Evolutionary conservation across 1,140 invertebrate species (phyloP), one percentile per base, ranked within the genome.

Genomic region (Adelges cooleyi): DNA sequence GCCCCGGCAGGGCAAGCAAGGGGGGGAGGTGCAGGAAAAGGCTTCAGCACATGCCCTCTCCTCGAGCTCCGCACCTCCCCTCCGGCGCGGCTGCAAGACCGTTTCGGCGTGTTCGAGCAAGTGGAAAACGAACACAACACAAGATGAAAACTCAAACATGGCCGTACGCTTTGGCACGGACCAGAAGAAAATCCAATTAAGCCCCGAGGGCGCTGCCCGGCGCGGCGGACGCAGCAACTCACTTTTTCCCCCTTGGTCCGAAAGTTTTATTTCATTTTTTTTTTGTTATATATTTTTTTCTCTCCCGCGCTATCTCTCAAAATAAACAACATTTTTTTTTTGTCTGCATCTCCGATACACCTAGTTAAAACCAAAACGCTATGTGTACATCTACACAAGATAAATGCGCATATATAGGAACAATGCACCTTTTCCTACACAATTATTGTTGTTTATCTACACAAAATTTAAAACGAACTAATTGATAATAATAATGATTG

Each of bases 131-230:
- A 59, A 59, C 54, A 42, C 53, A 56, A 25, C 22, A 33, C 48
- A 59, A 62, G 56, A 62, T 48, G 56, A 62, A 48, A 46, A 62
- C 56, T 62, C 56, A 62, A 62, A 62, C 56, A 62, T 62, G 56
- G 56, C 56, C 40, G 44, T 18, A 42, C 25, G 56, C 40, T 62
- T 62, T 62, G 56, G 56, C 44, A 48, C 27, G 56, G 56, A 17
- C 56, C 56, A 62, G 42, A 62, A 48, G 42, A 13, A 62, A 62
- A 62, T 62, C 56, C 56, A 62, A 62, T 62, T 62, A 62, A 62
- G 56, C 56, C 42, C 42, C 27, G 42, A 27, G 11, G 56, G 56
- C 29, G 15, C 27, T 10, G 15, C 42, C 40, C 23, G 18, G 3
- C 2, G 5, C 54, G 22, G 23, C 38, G 40, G 29, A 33, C 11